These are phyloP conservation scores for Coelogynopora nodosa DNA, from an alignment of 2,888 invertebrate genomes.

Conservation along the genomic window DNA sequence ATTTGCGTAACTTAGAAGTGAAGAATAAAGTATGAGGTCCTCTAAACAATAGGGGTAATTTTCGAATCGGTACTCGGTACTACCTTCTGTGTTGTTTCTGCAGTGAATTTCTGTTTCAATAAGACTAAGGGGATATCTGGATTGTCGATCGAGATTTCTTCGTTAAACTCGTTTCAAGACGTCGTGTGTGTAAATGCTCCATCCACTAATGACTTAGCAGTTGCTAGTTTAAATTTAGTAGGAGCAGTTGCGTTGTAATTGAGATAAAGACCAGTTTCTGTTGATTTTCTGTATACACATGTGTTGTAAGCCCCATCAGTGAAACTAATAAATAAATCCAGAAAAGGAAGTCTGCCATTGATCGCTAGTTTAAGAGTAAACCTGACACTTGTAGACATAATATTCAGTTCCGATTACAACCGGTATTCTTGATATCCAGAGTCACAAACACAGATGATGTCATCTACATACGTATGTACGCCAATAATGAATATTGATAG, in stretches of 20 bases:
- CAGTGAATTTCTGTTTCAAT: too few species aligned
- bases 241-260: neutral
- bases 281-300: neutral
- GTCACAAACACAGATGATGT: neutral
- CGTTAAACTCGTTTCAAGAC: too few species aligned
- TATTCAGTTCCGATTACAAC: neutral
- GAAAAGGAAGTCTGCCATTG: neutral
- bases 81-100: too few species aligned
- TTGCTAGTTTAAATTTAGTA: neutral
- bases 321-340: neutral
- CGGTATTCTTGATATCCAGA: neutral
- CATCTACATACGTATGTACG: neutral
- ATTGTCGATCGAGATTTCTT: too few species aligned
- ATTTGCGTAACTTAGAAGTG: too few species aligned
- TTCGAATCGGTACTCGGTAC: too few species aligned
- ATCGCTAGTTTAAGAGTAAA: neutral
- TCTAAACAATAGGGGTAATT: too few species aligned
- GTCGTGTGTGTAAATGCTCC: neutral
- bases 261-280: neutral
- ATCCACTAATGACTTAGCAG: neutral
- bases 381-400: neutral
- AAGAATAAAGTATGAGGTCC: too few species aligned
- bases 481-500: neutral
- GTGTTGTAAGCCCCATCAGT: neutral
- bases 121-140: too few species aligned